Percentiles rank a stretch among this genome's conserved stretches.
Evolutionary conservation across 2,888 invertebrate species (phyloP).

Genomic region (Torymus texanus): DNA sequence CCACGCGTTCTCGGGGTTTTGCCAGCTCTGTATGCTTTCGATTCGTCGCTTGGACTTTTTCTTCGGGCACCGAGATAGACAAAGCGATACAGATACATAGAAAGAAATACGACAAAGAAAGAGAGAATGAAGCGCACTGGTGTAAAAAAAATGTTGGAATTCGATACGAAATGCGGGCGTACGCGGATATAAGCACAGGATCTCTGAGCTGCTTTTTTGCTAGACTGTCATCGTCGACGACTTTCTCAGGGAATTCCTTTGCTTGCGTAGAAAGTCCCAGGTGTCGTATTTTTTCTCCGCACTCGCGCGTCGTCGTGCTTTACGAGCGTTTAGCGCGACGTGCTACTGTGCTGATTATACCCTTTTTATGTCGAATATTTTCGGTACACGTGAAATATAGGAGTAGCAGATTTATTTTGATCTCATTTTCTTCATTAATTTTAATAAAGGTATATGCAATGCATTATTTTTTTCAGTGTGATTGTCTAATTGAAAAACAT

Average conservation of each 20-base stretch:
- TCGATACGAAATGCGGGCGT: constrained; percentile 40
- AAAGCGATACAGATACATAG: too few species aligned
- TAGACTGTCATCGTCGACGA: neutral
- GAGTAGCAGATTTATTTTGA: too few species aligned
- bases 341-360: constrained; percentile 4
- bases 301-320: neutral
- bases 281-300: neutral
- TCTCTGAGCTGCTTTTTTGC: constrained; percentile 22
- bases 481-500: too few species aligned
- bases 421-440: too few species aligned
- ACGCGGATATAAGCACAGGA: neutral
- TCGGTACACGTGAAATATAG: constrained; percentile 29
- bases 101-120: too few species aligned
- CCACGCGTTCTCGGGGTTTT: neutral
- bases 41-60: constrained; percentile 21
- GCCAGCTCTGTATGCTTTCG: neutral
- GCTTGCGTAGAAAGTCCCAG: neutral
- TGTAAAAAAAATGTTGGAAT: neutral
- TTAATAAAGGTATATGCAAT: too few species aligned
- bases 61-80: neutral
- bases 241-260: constrained; percentile 11
- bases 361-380: constrained; percentile 50
- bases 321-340: constrained; percentile 5
- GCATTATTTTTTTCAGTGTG: too few species aligned
- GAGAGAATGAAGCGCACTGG: too few species aligned